Evolutionary conservation across 2,113 vertebrate genomes (phyloP).

Genomic region (Amia ocellicauda): DNA sequence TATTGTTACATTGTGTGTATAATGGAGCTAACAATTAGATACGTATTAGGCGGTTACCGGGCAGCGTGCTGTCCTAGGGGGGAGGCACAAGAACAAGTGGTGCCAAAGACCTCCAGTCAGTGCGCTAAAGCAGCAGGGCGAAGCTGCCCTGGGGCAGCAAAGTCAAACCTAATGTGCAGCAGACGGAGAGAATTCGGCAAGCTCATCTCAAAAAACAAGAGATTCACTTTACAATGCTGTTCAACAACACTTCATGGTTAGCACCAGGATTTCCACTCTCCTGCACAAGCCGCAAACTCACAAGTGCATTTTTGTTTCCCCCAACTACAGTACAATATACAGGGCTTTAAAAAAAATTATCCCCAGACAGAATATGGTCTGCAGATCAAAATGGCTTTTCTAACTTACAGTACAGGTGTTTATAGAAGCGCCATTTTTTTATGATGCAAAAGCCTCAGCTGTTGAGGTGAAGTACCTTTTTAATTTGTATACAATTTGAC

Average conservation of each 20-base stretch:
- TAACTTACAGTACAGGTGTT: no score
- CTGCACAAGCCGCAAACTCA: no score
- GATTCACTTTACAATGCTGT: conserved; percentile 53
- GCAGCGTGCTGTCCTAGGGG: conserved; percentile 71
- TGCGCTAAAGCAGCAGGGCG: conserved; percentile 68
- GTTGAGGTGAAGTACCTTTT: conserved; percentile 1
- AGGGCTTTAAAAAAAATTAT: no score
- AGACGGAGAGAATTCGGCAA: conserved; percentile 83
- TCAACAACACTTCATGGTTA: conserved; percentile 18
- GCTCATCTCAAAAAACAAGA: conserved; percentile 72
- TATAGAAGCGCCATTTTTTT: no score
- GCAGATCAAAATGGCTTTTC: no score
- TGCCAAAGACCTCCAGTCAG: conserved; percentile 70
- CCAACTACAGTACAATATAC: no score
- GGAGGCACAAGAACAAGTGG: conserved; percentile 73
- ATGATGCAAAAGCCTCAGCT: no score
- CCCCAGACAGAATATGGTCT: no score
- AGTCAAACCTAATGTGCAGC: conserved; percentile 65
- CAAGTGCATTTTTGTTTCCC: no score
- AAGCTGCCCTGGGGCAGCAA: conserved; percentile 61
- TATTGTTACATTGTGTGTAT: conserved; percentile 26
- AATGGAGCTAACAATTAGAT: conserved; percentile 53
- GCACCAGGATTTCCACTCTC: conserved; percentile 15
- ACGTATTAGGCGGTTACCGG: conserved; percentile 80
- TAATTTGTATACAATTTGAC: conserved; percentile 8